Base-by-base conservation (phyloP, 1,140 invertebrate genomes). In the Pseudomyrmex cubaensis region DNA sequence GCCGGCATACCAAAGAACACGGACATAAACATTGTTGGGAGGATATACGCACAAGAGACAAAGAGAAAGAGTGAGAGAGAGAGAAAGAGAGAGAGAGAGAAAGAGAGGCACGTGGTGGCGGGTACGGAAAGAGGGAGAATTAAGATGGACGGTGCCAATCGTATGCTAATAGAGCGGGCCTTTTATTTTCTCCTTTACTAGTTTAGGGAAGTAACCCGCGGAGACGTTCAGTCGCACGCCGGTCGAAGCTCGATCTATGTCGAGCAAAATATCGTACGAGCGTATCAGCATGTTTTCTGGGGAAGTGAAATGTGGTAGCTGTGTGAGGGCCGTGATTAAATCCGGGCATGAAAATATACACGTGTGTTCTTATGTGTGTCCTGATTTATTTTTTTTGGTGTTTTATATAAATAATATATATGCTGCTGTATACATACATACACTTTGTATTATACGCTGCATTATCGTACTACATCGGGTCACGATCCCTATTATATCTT, bases 111-210 rank as follows among this genome's bases (percentile, higher is more conserved):
- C 59, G 54, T 69, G 72, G 59, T 73, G 70, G 84, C 35, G 77
- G 59, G 46, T 63, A 44, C 25, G 25, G 59, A 89, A 75, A 82
- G 73, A 87, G 80, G 82, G 77, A 78, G 87, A 89, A 91, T 92
- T 91, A 90, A 93, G 93, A 94, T 92, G 91, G 91, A 94, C 93
- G 92, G 93, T 93, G 93, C 93, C 93, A 94, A 94, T 94, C 93
- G 92, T 93, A 93, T 93, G 92, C 92, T 94, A 93, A 94, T 94
- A 92, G 89, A 93, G 89, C 87, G 83, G 5, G 82, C 85, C 84
- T 93, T 91, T 91, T 92, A 89, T 91, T 89, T 87, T 85, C 88
- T 92, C 90, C 52, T 89, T 93, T 92, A 92, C 87, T 83, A 84
- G 75, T 76, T 73, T 62, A 57, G 83, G 77, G 76, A 91, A 88